These are phyloP conservation scores for Nasonia oneida DNA, from an alignment of 2,888 invertebrate species.

Conservation along the genomic window DNA sequence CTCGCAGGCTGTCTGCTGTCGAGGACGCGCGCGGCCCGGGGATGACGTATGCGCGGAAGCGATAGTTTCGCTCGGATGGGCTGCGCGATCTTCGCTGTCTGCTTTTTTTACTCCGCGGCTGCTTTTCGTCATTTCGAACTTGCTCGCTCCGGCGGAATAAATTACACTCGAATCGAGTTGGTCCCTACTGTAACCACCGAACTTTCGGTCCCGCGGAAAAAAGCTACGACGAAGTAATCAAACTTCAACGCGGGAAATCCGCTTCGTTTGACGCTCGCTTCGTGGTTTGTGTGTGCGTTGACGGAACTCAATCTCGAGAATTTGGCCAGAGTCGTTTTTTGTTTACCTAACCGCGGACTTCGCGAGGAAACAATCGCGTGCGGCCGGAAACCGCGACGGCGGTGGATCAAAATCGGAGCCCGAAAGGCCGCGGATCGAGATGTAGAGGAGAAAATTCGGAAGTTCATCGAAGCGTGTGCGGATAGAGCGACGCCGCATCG, in stretches of 20 bases:
- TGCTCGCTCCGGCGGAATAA: not conserved
- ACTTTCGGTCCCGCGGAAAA: too few relatives aligned
- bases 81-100: not conserved
- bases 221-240: not conserved
- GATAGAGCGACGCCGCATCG: not conserved
- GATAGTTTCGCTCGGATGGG: not conserved
- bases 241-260: not conserved
- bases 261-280: not conserved
- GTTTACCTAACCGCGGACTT: not conserved
- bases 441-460: constrained; percentile 17
- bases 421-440: not conserved
- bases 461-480: not conserved
- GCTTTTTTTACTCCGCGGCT: not conserved
- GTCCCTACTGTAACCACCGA: not conserved
- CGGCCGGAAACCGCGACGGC: not conserved
- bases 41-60: constrained; percentile 9
- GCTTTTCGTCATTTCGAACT: not conserved
- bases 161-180: not conserved
- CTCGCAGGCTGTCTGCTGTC: not conserved
- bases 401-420: not conserved
- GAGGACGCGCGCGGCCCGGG: not conserved
- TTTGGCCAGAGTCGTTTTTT: not conserved
- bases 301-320: not conserved
- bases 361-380: not conserved
- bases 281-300: not conserved